Conservation (phyloP, 2,797 vertebrate species). For the Rhinoraja longicauda region DNA sequence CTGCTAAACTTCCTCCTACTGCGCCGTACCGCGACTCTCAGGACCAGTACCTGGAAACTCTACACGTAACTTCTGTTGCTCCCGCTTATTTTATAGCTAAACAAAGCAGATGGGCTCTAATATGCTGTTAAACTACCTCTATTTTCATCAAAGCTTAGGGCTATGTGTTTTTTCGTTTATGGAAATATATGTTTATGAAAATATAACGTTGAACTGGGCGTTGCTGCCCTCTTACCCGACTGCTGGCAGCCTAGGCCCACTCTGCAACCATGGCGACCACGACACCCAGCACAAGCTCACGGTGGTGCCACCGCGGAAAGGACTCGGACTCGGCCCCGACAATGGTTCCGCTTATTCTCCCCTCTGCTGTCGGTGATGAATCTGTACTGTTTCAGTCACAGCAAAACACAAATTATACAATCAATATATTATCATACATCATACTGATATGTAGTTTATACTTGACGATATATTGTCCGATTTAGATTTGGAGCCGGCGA, state of each 20-base stretch:
- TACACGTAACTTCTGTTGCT: not conserved
- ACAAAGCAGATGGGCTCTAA: not conserved
- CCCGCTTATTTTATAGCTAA: not conserved
- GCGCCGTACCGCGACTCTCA: not conserved
- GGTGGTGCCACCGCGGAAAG: not conserved
- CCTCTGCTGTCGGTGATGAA: not conserved
- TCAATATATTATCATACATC: not conserved
- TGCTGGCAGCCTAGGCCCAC: not conserved
- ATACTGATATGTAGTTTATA: not conserved
- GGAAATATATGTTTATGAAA: not conserved
- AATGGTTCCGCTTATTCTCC: not conserved
- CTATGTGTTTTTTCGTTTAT: not conserved
- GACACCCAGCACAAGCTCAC: not conserved
- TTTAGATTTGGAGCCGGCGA: constrained; percentile 37
- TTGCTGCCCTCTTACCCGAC: not conserved
- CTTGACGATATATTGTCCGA: constrained; percentile 35
- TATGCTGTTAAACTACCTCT: not conserved
- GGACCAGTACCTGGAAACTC: not conserved
- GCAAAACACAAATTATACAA: not conserved
- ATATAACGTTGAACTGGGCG: not conserved
- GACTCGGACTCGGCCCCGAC: too few relatives aligned
- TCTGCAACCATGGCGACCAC: not conserved
- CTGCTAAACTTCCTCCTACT: not conserved
- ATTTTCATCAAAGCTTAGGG: not conserved
- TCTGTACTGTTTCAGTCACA: not conserved